phyloP scores from a whole-genome alignment of 2,888 invertebrate species.

The Latrodectus elegans region DNA sequence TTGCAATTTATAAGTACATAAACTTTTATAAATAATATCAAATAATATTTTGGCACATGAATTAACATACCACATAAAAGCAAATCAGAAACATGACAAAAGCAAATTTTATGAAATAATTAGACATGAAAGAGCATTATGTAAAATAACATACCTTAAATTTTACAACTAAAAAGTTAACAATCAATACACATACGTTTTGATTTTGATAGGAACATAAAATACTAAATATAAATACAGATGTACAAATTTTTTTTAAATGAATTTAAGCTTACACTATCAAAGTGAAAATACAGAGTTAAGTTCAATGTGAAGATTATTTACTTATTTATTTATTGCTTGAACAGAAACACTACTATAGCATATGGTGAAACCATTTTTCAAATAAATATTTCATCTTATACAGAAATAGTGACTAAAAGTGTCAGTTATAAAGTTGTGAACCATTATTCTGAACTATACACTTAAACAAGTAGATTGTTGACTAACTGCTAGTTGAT shows the following conservation, averaged over 20 bases:
- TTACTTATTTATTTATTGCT: no score
- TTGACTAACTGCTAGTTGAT: no score
- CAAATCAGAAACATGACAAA: neutral
- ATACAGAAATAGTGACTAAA: no score
- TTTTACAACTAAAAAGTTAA: constrained; percentile 22
- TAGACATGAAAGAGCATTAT: neutral
- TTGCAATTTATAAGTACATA: neutral
- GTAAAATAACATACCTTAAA: constrained; percentile 35
- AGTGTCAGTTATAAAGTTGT: no score
- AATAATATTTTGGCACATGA: constrained; percentile 45
- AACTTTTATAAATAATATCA: constrained; percentile 16
- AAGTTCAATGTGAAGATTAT: neutral
- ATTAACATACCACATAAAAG: constrained; percentile 44
- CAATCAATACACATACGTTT: constrained; percentile 19
- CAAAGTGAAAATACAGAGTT: neutral
- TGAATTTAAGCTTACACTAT: neutral
- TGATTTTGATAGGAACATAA: constrained; percentile 50
- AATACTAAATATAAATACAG: neutral
- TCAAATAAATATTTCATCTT: no score
- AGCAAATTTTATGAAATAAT: neutral
- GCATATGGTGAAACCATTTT: no score
- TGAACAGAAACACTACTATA: no score
- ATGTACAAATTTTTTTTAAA: neutral
- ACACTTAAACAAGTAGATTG: no score
- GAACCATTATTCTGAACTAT: no score